Conservation (phyloP, 2,113 vertebrate species). For the Octodon degus region DNA sequence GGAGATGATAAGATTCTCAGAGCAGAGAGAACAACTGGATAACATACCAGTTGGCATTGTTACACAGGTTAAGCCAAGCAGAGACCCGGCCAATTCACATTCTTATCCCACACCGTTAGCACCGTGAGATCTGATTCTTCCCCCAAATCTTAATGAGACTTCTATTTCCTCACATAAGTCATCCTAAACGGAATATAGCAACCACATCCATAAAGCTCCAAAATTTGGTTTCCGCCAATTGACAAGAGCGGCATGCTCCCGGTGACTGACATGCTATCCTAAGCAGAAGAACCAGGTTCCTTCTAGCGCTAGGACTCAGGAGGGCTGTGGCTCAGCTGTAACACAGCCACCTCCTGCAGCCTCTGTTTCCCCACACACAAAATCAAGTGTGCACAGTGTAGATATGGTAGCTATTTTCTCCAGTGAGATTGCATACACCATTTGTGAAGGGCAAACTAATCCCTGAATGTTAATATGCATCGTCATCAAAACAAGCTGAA, state of each 20-base stretch:
- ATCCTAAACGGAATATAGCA: not conserved
- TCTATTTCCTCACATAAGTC: conserved; percentile 16
- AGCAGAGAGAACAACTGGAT: not conserved
- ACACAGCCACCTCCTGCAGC: not conserved
- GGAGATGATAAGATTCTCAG: not conserved
- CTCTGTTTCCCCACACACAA: not conserved
- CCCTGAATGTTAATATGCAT: not conserved
- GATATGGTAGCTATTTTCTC: not conserved
- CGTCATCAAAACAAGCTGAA: not conserved
- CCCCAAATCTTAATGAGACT: not conserved
- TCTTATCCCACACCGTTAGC: not conserved
- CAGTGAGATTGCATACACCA: not conserved
- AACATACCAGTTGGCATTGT: not conserved
- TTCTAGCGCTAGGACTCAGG: not conserved
- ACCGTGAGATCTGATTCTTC: not conserved
- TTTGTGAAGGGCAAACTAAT: not conserved
- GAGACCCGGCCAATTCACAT: not conserved
- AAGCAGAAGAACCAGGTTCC: not conserved
- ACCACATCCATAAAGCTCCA: not conserved
- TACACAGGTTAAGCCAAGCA: no score
- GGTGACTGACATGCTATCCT: not conserved
- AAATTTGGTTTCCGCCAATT: not conserved
- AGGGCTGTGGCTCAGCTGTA: not conserved
- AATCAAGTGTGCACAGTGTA: not conserved
- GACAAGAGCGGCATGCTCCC: not conserved